Base-by-base conservation (phyloP, 2,113 vertebrate genomes). In the Psephotus haematonotus region DNA sequence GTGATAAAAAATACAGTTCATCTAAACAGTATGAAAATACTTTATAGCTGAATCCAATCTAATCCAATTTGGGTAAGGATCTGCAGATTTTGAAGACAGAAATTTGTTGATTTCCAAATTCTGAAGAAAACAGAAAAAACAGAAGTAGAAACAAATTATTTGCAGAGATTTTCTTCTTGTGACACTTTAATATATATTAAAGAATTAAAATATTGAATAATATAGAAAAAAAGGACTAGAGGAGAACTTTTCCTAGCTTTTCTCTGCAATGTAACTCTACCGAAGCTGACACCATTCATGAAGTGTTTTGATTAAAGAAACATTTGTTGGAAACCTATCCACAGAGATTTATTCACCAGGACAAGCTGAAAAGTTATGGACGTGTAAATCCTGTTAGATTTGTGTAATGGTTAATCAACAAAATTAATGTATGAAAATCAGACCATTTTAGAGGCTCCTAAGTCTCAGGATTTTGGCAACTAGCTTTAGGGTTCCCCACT, bases 341-440 rank as follows among this genome's bases (percentile, higher is more conserved):
- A 41, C 39, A 65, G 39, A 69, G 49, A 55, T 50, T 16, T 60
- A 53, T 72, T 65, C 14, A 77, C 2, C 4, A n/a, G 3, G 7
- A 1, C 29, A 83, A 22, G 9, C 4, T 50, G 14, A 72, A 74
- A 50, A 74, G 11, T 72, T 72, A 46, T 22, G 15, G 76, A 76
- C 47, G 43, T 28, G 0, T 14, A 10, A 50, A 25, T 77, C 17
- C 9, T 59, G 3, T 55, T 37, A 69, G 6, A 6, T 55, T 17
- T n/a, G 9, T 7, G 0, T 46, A 79, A 70, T 0, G 0, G 5
- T 50, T 80, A 44, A 71, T 46, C 18, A 47, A 24, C 14, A 71
- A 43, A 86, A 6, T 62, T 17, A 49, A 15, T 20, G 3, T 19
- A 59, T 27, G 37, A 77, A 86, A 92, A 77, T 62, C 64, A 74